Percentiles rank a stretch among this genome's conserved stretches.
phyloP scores from a whole-genome alignment of 2,888 invertebrate species.

The Drosophila siamana region DNA sequence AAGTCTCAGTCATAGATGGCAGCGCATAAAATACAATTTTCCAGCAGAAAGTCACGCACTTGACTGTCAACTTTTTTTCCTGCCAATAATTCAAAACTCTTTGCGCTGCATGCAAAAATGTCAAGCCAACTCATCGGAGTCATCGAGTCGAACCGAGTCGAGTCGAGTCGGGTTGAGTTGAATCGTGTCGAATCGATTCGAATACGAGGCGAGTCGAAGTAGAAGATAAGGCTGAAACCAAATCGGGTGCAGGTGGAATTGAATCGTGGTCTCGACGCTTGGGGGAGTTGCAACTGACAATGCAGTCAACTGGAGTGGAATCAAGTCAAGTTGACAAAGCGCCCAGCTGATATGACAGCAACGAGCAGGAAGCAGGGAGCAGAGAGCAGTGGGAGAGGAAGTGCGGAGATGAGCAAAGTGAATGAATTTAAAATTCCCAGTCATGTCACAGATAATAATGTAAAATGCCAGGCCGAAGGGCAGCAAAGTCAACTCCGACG shows the following conservation, averaged over 20 bases:
- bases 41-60: conserved; percentile 70
- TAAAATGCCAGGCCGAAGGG: background rate
- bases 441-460: conserved; percentile 47
- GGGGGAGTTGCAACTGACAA: conserved; percentile 29
- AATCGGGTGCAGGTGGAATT: conserved; percentile 12
- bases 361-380: background rate
- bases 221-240: conserved; percentile 18
- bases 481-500: conserved; percentile 21
- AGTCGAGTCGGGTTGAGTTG: background rate
- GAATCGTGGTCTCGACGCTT: background rate
- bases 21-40: conserved; percentile 50
- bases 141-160: conserved; percentile 7
- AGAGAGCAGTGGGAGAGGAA: too few relatives aligned
- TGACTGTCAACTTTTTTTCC: conserved; percentile 72
- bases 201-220: conserved; percentile 2
- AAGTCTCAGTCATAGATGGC: conserved; percentile 36
- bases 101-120: conserved; percentile 63
- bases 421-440: conserved; percentile 58
- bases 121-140: conserved; percentile 45
- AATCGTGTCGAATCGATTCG: background rate
- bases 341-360: conserved; percentile 42
- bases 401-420: background rate
- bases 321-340: conserved; percentile 45
- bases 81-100: conserved; percentile 75
- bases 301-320: conserved; percentile 54